A percentile compares a stretch with the other conserved stretches of the same genome.
phyloP scores from a whole-genome alignment of 2,797 vertebrate genomes.

The Halcyon smyrnensis region DNA sequence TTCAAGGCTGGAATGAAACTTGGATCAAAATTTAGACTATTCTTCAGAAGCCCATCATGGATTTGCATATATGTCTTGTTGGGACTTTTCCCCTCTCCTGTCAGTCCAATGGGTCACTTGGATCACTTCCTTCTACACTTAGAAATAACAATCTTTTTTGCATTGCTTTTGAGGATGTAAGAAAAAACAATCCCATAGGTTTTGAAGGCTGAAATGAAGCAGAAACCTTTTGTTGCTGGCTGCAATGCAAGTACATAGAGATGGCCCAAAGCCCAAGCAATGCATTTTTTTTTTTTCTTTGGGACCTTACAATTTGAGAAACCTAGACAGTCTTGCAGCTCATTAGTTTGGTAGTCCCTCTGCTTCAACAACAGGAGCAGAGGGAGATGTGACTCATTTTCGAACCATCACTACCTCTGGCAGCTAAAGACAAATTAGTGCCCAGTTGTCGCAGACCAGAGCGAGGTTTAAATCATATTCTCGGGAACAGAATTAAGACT shows the following conservation, averaged over 20 bases:
- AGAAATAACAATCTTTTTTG: background rate
- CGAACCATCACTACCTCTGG: background rate
- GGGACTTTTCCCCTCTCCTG: background rate
- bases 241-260: background rate
- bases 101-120: background rate
- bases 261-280: background rate
- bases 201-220: constrained; percentile 26
- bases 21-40: background rate
- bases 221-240: constrained; percentile 31
- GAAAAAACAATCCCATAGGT: background rate
- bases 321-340: background rate
- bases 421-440: background rate
- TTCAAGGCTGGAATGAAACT: background rate
- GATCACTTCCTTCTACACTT: background rate
- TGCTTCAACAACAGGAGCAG: constrained; percentile 4
- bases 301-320: background rate
- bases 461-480: too few relatives aligned
- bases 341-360: constrained; percentile 10
- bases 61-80: background rate
- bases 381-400: constrained; percentile 32
- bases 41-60: background rate
- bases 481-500: too few relatives aligned
- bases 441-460: background rate
- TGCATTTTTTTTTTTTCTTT: background rate
- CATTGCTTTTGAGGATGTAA: background rate